Base-by-base conservation (phyloP, 2,797 vertebrate species). In the Halcyon leucocephala region DNA sequence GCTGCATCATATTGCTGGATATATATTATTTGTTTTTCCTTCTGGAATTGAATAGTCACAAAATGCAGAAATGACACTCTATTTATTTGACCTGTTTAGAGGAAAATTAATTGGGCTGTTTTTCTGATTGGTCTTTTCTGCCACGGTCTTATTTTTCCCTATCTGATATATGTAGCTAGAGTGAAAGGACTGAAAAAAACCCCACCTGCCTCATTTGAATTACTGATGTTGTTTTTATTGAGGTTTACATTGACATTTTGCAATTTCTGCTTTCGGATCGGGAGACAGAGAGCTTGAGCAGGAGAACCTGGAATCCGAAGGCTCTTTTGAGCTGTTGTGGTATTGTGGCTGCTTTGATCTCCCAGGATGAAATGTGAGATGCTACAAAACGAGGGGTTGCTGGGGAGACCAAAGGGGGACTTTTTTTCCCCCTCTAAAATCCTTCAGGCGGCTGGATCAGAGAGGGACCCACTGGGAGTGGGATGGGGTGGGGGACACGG, bases 61-160 rank as follows among this genome's bases (percentile, higher is more conserved):
- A 90, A 87, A 87, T 89, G 76, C 82, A 96, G 92, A 89, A 92
- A 46, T 9, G 11, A 44, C 76, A 70, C 46, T 86, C 64, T 89
- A 66, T 96, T 95, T 96, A 88, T 89, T 94, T 86, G 86, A 94
- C 74, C 71, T 76, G 72, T 77, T 95, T 89, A 93, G 90, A 82
- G 71, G 64, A 79, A 96, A 97, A 94, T 95, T 97, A 96, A 94
- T 96, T 88, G 64, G 64, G 29, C 73, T 90, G 25, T 70, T 95
- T 92, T 95, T 91, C 91, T 78, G 84, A 84, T 71, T 82, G 77
- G 55, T 79, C 55, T 66, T 96, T 74, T 84, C 31, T 93, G 83
- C 77, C 82, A 58, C 1, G 2, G 46, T 78, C 80, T 82, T 91
- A 83, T 93, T 92, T 96, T 93, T 89, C 46, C 12, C 62, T 72